A percentile compares a stretch with the other conserved stretches of the same genome.
Conservation (phyloP, 2,113 vertebrate genomes). For the Macaca mulatta region DNA sequence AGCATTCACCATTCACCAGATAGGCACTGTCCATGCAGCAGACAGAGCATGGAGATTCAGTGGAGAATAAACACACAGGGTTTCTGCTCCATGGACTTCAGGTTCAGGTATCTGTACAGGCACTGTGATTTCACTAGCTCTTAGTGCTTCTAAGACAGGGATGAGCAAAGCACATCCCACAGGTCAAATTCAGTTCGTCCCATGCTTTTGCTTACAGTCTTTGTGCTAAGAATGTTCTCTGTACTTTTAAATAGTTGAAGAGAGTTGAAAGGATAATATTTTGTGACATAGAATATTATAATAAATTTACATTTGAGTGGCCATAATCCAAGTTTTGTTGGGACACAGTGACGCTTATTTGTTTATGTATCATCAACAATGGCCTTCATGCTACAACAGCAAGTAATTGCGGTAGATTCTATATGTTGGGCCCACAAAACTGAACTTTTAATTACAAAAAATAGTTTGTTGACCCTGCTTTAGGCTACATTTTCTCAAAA, state of each 20-base stretch:
- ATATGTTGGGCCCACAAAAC: background rate
- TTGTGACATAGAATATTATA: background rate
- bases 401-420: background rate
- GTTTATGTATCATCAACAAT: background rate
- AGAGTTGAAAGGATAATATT: background rate
- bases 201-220: background rate
- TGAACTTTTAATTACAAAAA: background rate
- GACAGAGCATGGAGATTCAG: background rate
- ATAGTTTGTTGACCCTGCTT: background rate
- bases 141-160: background rate
- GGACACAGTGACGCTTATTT: background rate
- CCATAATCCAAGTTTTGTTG: background rate
- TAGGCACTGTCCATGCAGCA: background rate
- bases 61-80: background rate
- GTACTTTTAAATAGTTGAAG: background rate
- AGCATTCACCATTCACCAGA: background rate
- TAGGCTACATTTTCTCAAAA: background rate
- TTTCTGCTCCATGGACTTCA: background rate
- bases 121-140: background rate
- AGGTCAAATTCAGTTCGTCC: background rate
- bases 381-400: background rate
- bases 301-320: background rate
- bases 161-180: background rate
- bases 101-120: background rate
- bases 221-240: background rate